Evolutionary conservation across 2,113 vertebrate species (phyloP).

Genomic region (Pandion haliaetus): DNA sequence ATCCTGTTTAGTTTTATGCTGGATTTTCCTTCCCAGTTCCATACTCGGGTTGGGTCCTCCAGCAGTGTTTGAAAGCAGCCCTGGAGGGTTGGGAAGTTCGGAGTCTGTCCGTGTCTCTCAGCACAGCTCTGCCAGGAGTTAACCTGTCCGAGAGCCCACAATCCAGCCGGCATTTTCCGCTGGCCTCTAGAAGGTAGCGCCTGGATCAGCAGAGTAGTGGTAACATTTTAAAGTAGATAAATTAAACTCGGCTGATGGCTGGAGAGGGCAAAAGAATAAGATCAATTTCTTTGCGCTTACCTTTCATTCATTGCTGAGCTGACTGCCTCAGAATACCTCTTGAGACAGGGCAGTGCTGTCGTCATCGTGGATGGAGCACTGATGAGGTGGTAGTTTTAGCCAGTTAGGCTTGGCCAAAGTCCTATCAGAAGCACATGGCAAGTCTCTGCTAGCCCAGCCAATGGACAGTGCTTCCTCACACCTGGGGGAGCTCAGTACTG

Average conservation of each 20-base stretch:
- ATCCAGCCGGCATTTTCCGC: rapidly evolving
- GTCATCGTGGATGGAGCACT: not conserved
- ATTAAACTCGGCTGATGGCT: not conserved
- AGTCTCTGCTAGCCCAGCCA: too few species aligned
- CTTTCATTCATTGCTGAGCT: not conserved
- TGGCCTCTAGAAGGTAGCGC: rapidly evolving
- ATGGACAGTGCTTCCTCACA: not conserved
- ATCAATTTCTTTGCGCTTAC: not conserved
- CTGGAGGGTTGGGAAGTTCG: rapidly evolving
- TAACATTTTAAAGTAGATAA: not conserved
- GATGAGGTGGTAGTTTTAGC: not conserved
- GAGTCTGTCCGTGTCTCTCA: rapidly evolving
- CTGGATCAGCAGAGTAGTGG: not conserved
- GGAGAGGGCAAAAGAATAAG: not conserved
- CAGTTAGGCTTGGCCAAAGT: not conserved
- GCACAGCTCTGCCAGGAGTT: not conserved
- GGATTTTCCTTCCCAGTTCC: not conserved
- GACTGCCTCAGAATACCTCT: not conserved
- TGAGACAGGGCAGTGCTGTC: not conserved
- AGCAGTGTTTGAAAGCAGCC: not conserved
- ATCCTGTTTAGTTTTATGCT: not conserved
- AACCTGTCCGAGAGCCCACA: rapidly evolving
- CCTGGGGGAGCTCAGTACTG: not conserved
- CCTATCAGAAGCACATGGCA: not conserved
- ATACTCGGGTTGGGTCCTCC: rapidly evolving